Base-by-base conservation (phyloP, 2,888 invertebrate species). In the Sturmia bella region DNA sequence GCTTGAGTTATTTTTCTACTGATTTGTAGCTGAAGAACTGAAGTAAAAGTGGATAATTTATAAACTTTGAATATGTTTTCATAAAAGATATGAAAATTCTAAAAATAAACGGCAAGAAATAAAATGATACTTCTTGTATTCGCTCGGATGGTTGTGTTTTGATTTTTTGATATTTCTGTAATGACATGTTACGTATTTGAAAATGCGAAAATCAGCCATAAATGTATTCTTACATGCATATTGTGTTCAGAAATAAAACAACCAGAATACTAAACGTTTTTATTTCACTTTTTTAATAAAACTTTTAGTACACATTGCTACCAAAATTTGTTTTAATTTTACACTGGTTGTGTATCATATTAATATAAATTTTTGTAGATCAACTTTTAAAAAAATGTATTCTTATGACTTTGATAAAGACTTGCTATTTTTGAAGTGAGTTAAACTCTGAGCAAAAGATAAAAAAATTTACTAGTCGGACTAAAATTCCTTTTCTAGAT, bases 1-100 rank as follows among this genome's bases (percentile, higher is more conserved):
- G 87, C 87, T 88, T 86, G 84, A 88, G 85, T 87, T 85, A 48
- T 50, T 27, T 69, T 70, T 66, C 41, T 19, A 15, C 19, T 13
- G 43, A 85, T 17, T 32, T 17, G 52, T 1, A 15, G 56, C 37
- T 57, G 11, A 19, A 48, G 19, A 27, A 52, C 2, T 63, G 27
- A n/a, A 74, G 43, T 54, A 43, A 50, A 57, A 63, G 83, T 84
- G 85, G 84, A 87, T 81, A 79, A 70, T 74, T 63, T 73, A 45
- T 52, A 69, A 77, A 70, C 54, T 82, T 69, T 78, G 48, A 74
- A 78, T 64, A 64, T 73, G 52, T 69, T 11, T 50, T n/a, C n/a
- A 66, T 41, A 70, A 54, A 73, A 54, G 48, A 45, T 3, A 74
- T 11, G 37, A 21, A 41, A 43, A 43, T 32, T 11, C 19, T 17